phyloP scores from a whole-genome alignment of 2,888 invertebrate species.

The Troides oblongomaculatus region DNA sequence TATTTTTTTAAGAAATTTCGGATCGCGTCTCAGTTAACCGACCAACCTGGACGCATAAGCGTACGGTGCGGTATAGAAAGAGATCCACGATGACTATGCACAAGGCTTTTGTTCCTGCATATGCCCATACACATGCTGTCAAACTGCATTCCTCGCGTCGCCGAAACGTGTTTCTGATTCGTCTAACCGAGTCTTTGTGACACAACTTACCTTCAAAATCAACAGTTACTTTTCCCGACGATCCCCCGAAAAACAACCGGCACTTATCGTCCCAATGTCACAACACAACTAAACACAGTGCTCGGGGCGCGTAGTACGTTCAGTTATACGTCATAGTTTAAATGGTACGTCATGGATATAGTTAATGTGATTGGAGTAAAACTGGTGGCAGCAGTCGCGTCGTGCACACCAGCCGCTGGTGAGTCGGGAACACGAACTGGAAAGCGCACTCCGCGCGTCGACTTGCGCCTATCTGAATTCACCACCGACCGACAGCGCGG shows the following conservation, averaged over 20 bases:
- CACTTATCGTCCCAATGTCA: conserved; percentile 50
- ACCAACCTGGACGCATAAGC: conserved; percentile 53
- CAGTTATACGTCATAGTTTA: conserved; percentile 65
- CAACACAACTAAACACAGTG: conserved; percentile 62
- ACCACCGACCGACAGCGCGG: conserved; percentile 49
- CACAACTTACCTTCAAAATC: conserved; percentile 77
- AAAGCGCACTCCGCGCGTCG: conserved; percentile 63
- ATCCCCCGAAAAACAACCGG: conserved; percentile 54
- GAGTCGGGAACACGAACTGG: conserved; percentile 72
- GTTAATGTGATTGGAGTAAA: conserved; percentile 59
- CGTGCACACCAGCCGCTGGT: conserved; percentile 69
- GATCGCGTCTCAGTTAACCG: conserved; percentile 37
- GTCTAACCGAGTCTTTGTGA: conserved; percentile 68
- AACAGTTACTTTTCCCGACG: conserved; percentile 70
- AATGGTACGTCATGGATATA: conserved; percentile 50
- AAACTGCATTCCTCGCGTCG: conserved; percentile 76
- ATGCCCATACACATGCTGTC: conserved; percentile 72
- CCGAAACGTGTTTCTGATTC: conserved; percentile 72
- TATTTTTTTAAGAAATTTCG: conserved; percentile 21
- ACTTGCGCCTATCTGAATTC: conserved; percentile 60
- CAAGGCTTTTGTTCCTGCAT: conserved; percentile 78
- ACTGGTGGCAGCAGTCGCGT: conserved; percentile 63
- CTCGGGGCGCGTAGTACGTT: conserved; percentile 49
- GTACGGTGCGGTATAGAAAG: conserved; percentile 62
- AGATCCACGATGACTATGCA: conserved; percentile 71